These are phyloP conservation scores for Danio aesculapii DNA, from an alignment of 2,797 vertebrate genomes.

Conservation along the genomic window DNA sequence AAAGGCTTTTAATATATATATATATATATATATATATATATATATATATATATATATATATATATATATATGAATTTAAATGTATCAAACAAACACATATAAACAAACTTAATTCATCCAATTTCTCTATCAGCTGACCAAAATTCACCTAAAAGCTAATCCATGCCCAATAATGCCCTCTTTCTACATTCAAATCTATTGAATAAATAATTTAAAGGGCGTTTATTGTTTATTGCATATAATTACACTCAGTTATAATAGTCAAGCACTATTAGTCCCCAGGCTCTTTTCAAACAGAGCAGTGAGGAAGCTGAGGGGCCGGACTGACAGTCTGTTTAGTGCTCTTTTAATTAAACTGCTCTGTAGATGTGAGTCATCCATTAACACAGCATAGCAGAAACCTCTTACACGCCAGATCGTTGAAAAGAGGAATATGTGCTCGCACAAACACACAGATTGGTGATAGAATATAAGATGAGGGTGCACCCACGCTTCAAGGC, in stretches of 20 bases:
- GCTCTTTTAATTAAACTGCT: constrained; percentile 41
- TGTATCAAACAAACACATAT: too few relatives aligned
- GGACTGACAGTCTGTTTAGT: constrained; percentile 9
- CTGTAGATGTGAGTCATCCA: constrained; percentile 43
- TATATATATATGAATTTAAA: too few relatives aligned
- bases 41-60: too few relatives aligned
- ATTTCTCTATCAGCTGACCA: not conserved
- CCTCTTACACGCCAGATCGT: constrained; percentile 9
- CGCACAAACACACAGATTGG: not conserved
- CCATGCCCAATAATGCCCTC: not conserved
- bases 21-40: too few relatives aligned
- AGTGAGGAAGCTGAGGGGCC: not conserved
- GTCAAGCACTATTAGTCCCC: not conserved
- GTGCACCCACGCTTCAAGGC: constrained; percentile 5
- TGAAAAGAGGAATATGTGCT: constrained; percentile 1
- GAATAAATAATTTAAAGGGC: not conserved
- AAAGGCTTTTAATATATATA: too few relatives aligned
- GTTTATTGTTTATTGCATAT: constrained; percentile 3
- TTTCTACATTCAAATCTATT: constrained; percentile 5
- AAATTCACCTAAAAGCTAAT: constrained; percentile 5
- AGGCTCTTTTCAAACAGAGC: constrained; percentile 6
- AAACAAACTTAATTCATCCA: not conserved
- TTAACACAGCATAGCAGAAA: constrained; percentile 37
- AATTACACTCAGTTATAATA: constrained; percentile 20
- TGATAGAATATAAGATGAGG: constrained; percentile 4